Conservation (phyloP, 2,888 invertebrate genomes). For the Megalurothrips usitatus region DNA sequence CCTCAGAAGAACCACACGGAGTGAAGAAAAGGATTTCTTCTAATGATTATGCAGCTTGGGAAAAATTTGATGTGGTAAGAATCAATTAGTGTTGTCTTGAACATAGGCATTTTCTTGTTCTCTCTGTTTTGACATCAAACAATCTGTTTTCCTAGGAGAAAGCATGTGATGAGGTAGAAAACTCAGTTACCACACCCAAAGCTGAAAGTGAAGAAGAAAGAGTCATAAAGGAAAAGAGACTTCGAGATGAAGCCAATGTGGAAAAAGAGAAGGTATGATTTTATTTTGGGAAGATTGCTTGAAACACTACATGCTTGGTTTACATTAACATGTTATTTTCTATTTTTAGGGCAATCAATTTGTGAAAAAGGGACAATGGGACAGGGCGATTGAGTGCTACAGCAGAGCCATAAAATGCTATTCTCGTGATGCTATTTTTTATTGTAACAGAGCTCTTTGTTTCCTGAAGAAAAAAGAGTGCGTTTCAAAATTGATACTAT, state of each 20-base stretch:
- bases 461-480: slow-evolving; percentile 75
- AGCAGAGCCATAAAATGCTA: slow-evolving; percentile 80
- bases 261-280: slow-evolving; percentile 33
- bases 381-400: slow-evolving; percentile 81
- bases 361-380: slow-evolving; percentile 74
- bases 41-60: slow-evolving; percentile 69
- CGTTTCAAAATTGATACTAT: slow-evolving; percentile 38
- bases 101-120: neutral
- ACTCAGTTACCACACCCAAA: slow-evolving; percentile 36
- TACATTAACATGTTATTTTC: slow-evolving; percentile 29
- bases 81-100: slow-evolving; percentile 32
- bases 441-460: slow-evolving; percentile 84
- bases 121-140: slow-evolving; percentile 36
- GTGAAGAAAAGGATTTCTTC: slow-evolving; percentile 53
- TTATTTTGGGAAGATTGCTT: slow-evolving; percentile 27
- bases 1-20: slow-evolving; percentile 36
- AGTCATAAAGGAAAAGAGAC: slow-evolving; percentile 42
- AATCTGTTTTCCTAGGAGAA: slow-evolving; percentile 50
- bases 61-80: slow-evolving; percentile 71
- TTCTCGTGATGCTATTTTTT: slow-evolving; percentile 72
- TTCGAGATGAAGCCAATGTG: slow-evolving; percentile 39
- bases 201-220: slow-evolving; percentile 41
- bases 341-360: slow-evolving; percentile 69
- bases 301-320: neutral
- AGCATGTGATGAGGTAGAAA: slow-evolving; percentile 61